phyloP scores from a whole-genome alignment of 1,140 invertebrate genomes.

The Drepana arcuata region DNA sequence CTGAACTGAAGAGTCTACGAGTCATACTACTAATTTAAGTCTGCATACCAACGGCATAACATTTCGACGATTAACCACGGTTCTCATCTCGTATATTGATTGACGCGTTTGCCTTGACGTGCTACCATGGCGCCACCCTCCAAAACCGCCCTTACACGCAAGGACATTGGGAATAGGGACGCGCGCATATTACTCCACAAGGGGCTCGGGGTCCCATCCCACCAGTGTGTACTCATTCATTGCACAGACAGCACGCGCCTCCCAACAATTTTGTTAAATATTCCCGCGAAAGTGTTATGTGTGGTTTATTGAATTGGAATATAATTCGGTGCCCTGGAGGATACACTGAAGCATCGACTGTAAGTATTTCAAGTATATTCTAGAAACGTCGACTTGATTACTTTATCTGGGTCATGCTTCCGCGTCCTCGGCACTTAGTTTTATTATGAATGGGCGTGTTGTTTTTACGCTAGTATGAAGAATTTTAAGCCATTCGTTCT shows the following conservation, averaged over 20 bases:
- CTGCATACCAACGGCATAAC: neutral
- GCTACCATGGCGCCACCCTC: conserved; percentile 56
- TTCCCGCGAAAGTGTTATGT: conserved; percentile 34
- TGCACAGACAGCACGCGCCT: conserved; percentile 35
- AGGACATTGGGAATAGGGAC: conserved; percentile 64
- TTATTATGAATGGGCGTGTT: conserved; percentile 41
- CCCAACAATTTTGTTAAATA: conserved; percentile 12
- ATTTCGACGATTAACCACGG: conserved; percentile 31
- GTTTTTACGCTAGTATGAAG: conserved; percentile 20
- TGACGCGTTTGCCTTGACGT: conserved; percentile 53
- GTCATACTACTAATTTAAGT: neutral
- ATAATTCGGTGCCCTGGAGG: conserved; percentile 30
- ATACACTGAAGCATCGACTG: conserved; percentile 45
- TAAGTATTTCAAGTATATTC: conserved; percentile 32
- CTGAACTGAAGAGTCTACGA: neutral
- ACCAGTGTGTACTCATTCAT: conserved; percentile 43
- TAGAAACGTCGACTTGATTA: conserved; percentile 7
- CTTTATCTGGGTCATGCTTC: conserved; percentile 55
- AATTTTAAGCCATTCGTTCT: conserved; percentile 4
- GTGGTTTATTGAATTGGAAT: conserved; percentile 17
- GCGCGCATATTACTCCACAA: conserved; percentile 48
- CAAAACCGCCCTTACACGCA: conserved; percentile 57
- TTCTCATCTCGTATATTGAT: conserved; percentile 66
- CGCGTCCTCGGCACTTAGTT: conserved; percentile 42
- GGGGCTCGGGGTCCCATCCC: conserved; percentile 10